phyloP scores from a whole-genome alignment of 2,113 vertebrate genomes.

The human region DNA sequence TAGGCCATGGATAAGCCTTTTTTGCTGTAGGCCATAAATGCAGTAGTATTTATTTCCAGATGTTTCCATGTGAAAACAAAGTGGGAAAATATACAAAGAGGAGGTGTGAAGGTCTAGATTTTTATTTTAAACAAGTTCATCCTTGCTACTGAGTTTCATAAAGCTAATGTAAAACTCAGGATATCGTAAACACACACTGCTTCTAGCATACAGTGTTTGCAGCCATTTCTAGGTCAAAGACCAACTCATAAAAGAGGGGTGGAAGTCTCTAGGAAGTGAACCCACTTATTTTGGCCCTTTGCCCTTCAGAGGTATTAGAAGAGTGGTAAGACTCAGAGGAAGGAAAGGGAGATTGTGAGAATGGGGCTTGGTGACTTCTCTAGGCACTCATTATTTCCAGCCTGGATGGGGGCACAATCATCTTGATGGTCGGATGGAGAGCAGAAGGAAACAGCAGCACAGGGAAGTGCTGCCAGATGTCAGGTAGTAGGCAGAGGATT shows the following conservation, averaged over 20 bases:
- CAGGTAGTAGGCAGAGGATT: not conserved
- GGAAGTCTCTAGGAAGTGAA: not conserved
- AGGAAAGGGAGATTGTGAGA: not conserved
- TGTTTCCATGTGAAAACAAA: not conserved
- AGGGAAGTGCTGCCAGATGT: not conserved
- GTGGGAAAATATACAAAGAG: not conserved
- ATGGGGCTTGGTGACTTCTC: not conserved
- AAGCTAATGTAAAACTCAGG: not conserved
- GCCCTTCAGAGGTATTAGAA: not conserved
- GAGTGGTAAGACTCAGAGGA: not conserved
- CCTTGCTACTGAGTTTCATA: not conserved
- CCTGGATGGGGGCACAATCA: not conserved
- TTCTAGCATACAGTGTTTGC: not conserved
- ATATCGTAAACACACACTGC: not conserved
- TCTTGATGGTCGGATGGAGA: not conserved
- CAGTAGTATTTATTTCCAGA: not conserved
- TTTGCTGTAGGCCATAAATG: not conserved
- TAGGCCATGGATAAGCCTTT: not conserved
- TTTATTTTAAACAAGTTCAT: not conserved
- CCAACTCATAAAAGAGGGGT: not conserved
- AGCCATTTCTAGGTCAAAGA: not conserved
- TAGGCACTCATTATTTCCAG: not conserved
- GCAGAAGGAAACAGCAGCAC: not conserved
- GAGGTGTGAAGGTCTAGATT: not conserved
- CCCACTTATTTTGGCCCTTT: not conserved